Base-by-base conservation (phyloP, 2,888 invertebrate species). In the Rhagophthalmus giganteus region DNA sequence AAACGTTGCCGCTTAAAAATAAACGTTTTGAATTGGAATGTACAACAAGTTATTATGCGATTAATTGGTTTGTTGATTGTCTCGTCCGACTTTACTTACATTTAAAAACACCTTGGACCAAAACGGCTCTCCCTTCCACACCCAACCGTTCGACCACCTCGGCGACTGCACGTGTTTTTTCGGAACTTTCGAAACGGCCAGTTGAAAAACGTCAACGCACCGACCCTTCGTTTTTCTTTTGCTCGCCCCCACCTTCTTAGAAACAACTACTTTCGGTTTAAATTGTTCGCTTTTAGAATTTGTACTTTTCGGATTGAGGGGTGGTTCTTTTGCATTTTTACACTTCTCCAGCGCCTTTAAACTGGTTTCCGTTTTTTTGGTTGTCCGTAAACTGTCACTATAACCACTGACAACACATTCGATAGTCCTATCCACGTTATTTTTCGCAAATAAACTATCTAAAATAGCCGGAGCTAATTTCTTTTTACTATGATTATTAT, bases 101-200 rank as follows among this genome's bases (percentile, higher is more conserved):
- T 90, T 90, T 67, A 93, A 80, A 77, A 88, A 93, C 64, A 94
- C 88, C 79, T 87, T 87, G 58, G 88, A 86, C 68, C 90, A 81
- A 70, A 85, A 89, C 20, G 88, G 80, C 60, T 90, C 86, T 34
- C 94, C 94, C 68, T 89, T 88, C 90, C 93, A 94, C 57, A 81
- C 83, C 94, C 94, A 94, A 15, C 94, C 94, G 71, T 94, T 94
- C 69, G 90, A 91, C 91, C 91, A 93, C 64, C 82, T 83, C 26
- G 86, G 86, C 61, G 78, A 61, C 53, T 55, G 68, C 41, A 63
- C 56, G 37, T 66, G 61, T 65, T 64, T 73, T 54, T 70, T 70
- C 13, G 70, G 66, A 38, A 67, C 54, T 57, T 61, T 67, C 8
- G 57, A 50, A 11, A 67, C 54, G 8, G 54, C 51, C 32, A 61